Conservation (phyloP, 1,140 invertebrate genomes). For the Eupeodes corollae region DNA sequence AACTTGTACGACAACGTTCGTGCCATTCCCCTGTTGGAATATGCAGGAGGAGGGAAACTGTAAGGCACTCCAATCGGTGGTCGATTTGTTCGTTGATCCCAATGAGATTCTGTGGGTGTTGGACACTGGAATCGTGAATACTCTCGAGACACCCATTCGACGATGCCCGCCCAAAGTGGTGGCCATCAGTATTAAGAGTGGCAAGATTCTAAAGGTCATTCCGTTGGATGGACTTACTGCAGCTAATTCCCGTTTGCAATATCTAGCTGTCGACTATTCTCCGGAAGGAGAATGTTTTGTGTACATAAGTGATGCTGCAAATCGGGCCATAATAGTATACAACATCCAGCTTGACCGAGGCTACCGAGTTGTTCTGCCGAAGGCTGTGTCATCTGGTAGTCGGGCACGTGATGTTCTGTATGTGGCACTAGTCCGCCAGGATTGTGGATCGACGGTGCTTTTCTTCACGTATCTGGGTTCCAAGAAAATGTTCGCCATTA, state of each 20-base stretch:
- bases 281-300: conserved; percentile 41
- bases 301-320: conserved; percentile 51
- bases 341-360: conserved; percentile 46
- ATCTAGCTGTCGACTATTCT: conserved; percentile 46
- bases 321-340: conserved; percentile 49
- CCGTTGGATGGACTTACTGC: conserved; percentile 42
- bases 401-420: conserved; percentile 46
- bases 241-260: conserved; percentile 43
- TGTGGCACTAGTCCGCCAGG: conserved; percentile 40
- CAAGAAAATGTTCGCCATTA: conserved; percentile 42
- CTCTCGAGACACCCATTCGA: conserved; percentile 40
- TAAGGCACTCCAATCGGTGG: conserved; percentile 45
- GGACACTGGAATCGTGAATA: conserved; percentile 47
- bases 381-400: conserved; percentile 37
- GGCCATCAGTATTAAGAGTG: conserved; percentile 42
- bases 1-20: conserved; percentile 36
- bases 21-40: conserved; percentile 47
- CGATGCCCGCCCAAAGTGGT: conserved; percentile 46
- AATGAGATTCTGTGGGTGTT: conserved; percentile 46
- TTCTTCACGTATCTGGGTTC: conserved; percentile 48
- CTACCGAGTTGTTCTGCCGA: conserved; percentile 47
- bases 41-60: conserved; percentile 48
- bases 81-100: conserved; percentile 46
- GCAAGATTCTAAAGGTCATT: conserved; percentile 45
- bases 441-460: conserved; percentile 41